Evolutionary conservation across 2,113 vertebrate species (phyloP), one percentile per base, ranked within the genome.

Genomic region (Pagrus major): DNA sequence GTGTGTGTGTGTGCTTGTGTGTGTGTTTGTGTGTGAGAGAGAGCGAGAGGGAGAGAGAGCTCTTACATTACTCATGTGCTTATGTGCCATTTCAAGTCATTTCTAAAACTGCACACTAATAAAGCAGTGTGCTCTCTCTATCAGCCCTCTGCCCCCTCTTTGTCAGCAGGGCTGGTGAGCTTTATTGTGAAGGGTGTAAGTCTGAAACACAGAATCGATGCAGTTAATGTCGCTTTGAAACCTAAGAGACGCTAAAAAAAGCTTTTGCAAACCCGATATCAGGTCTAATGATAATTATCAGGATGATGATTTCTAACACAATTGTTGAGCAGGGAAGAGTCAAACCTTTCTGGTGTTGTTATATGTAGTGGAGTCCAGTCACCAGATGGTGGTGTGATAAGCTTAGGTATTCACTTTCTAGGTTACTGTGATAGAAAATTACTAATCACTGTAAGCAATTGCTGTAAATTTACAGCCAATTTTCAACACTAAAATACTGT

Each of bases 41-140:
- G n/a, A n/a, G n/a, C n/a, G n/a, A n/a, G n/a, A n/a, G n/a, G n/a
- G 69, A 11, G 47, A n/a, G 29, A 2, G 41, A 4, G 29, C 27
- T 25, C 52, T 67, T 49, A 49, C 66, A 75, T 78, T 76, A 80
- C 56, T 83, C 86, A 80, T 82, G 71, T 76, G 61, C 78, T 85
- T 67, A n/a, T 76, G 58, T 21, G 77, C 70, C 63, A 81, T 75
- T 85, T 84, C 37, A 61, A 86, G 80, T 81, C 21, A 71, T 83
- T 81, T 84, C 59, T 75, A 84, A 81, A 75, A 86, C 58, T 73
- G 78, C 54, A 46, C 64, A 18, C 49, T 78, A 71, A 81, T 80
- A 70, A 80, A 72, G 25, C 63, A 18, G 47, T 3, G 33, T 15
- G 37, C 66, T 61, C 55, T 1, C 11, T 29, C 61, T 25, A 9